Evolutionary conservation across 2,113 vertebrate species (phyloP), one percentile per base, ranked within the genome.

Genomic region (Brachyhypopomus gauderio): DNA sequence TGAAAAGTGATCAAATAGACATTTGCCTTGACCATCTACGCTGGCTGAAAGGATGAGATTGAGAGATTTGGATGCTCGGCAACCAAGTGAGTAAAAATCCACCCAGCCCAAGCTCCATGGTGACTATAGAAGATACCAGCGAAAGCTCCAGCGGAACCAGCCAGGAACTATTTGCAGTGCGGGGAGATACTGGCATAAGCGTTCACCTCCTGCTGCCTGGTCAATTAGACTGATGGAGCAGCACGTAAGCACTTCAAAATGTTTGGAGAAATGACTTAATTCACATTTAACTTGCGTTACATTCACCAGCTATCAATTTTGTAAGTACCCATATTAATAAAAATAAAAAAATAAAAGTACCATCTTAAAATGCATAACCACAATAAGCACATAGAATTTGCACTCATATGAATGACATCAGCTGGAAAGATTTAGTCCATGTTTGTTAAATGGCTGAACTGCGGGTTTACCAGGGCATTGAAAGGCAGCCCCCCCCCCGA

Each of bases 231-330:
- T 72, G 78, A 45, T 34, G 12, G 56, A 67, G 6, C 19, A 62
- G 67, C 62, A 67, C 75, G 62, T 38, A 84, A 79, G 63, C 38
- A 36, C 41, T 25, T 41, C 41, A 67, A 72, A 77, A 6, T 77
- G 34, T 71, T 84, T 55, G 69, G 63, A 12, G 25, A 23, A 25
- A 5, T 55, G 55, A 76, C 38, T 7, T 58, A 22, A 80, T 60
- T 48, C 16, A 48, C 74, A 81, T 84, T 34, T 73, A 16, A 72
- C 67, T 27, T 72, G 25, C 9, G 38, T 72, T 80, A 67, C n/a
- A 72, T 55, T 56, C 23, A 19, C 67, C n/a, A 70, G 38, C n/a
- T 19, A 34, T 7, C 63, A n/a, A 41, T 5, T 30, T 58, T 27
- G 5, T 25, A 58, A 77, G 34, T 38, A 23, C 22, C 62, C n/a